Conservation (phyloP, 2,113 vertebrate genomes). For the Chascanopsetta lugubris region DNA sequence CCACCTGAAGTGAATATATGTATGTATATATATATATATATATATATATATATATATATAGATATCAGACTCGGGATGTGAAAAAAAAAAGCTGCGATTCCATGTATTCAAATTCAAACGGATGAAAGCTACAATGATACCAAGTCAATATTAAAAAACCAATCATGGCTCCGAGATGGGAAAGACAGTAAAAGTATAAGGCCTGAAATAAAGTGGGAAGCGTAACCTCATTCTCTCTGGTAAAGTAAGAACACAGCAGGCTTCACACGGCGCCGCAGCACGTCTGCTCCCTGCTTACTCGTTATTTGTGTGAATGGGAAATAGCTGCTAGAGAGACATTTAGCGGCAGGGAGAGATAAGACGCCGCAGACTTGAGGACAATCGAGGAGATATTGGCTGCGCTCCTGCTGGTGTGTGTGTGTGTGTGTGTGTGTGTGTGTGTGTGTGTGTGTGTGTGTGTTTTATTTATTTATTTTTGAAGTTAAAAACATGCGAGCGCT, state of each 20-base stretch:
- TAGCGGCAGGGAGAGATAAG: constrained; percentile 21
- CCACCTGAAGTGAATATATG: no score
- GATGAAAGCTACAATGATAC: not conserved
- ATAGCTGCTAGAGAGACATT: not conserved
- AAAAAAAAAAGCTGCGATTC: not conserved
- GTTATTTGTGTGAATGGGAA: constrained; percentile 26
- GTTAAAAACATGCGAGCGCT: constrained; percentile 30
- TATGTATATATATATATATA: no score
- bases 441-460: no score
- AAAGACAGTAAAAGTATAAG: not conserved
- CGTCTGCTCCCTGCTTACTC: not conserved
- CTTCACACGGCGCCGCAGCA: not conserved
- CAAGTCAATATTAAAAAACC: not conserved
- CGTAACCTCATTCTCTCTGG: not conserved
- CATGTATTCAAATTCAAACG: not conserved
- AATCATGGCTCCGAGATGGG: not conserved
- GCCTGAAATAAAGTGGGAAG: not conserved
- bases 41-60: no score
- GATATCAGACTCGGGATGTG: no score
- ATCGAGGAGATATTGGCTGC: not conserved
- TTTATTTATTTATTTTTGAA: constrained; percentile 34
- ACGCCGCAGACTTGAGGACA: constrained; percentile 20
- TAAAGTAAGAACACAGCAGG: not conserved
- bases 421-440: no score
- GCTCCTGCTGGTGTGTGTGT: constrained; percentile 1